These are phyloP conservation scores for Vanessa tameamea DNA, from an alignment of 1,140 invertebrate species.

Conservation along the genomic window DNA sequence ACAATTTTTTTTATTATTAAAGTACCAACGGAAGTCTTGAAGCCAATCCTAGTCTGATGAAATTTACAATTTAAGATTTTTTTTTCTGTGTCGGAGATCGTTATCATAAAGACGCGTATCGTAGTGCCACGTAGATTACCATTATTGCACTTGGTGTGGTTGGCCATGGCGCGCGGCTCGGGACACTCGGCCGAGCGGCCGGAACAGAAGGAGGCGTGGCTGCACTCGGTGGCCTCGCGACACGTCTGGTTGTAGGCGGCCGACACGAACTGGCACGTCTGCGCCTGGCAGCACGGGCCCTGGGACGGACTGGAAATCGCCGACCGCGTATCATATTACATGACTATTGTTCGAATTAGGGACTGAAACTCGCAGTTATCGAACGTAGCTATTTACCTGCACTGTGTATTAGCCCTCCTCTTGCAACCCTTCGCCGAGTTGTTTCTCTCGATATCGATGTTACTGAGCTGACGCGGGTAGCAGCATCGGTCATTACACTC, in stretches of 20 bases:
- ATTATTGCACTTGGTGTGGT: slow-evolving; percentile 72
- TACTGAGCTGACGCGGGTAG: slow-evolving; percentile 90
- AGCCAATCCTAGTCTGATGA: background rate
- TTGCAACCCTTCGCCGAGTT: slow-evolving; percentile 89
- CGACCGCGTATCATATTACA: too few species aligned
- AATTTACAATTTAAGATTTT: background rate
- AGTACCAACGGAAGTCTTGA: too few species aligned
- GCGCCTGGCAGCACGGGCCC: slow-evolving; percentile 95
- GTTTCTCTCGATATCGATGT: slow-evolving; percentile 86
- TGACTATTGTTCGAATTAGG: too few species aligned
- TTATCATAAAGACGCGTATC: too few species aligned
- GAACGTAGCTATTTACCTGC: slow-evolving; percentile 82
- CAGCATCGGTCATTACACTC: slow-evolving; percentile 98
- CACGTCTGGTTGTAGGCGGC: slow-evolving; percentile 85
- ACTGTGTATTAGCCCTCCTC: slow-evolving; percentile 88
- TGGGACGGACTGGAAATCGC: slow-evolving; percentile 90
- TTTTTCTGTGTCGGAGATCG: too few species aligned
- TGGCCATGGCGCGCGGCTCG: slow-evolving; percentile 82
- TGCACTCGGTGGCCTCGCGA: slow-evolving; percentile 93
- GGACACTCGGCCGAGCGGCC: slow-evolving; percentile 94
- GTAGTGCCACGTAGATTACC: slow-evolving; percentile 47
- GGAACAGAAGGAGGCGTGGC: slow-evolving; percentile 91
- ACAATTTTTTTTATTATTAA: too few species aligned
- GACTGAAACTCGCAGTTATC: too few species aligned
- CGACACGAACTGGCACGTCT: slow-evolving; percentile 90